Base-by-base conservation (phyloP, 1,140 invertebrate genomes). In the Grapholita molesta region DNA sequence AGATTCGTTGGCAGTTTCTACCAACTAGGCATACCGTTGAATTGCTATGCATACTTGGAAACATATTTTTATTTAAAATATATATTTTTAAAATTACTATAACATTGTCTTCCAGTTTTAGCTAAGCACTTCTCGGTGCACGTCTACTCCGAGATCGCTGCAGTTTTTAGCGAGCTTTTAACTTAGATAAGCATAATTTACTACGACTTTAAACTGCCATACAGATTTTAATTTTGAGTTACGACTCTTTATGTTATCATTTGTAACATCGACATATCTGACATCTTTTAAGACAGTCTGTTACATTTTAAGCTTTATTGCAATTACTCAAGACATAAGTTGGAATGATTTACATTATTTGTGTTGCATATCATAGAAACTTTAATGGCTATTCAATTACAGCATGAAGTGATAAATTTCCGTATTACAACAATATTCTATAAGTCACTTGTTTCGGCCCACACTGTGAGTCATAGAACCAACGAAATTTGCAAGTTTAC, bases 171-270 rank as follows among this genome's bases (percentile, higher is more conserved):
- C 69, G 57, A 70, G 48, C 32, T 61, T 66, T 70, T 68, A 66
- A 48, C 28, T 70, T 12, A 71, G 77, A 79, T 76, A 78, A 78
- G 68, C 69, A 66, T 68, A 71, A 72, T 78, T 72, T 70, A 72
- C 12, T 48, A 48, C 15, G 8, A 21, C 72, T 73, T 72, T 76
- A 78, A 76, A 74, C 21, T 57, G 38, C 52, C 67, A 30, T 69
- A 30, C 55, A 71, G 30, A 28, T 67, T 72, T 69, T 71, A 48
- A 15, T 61, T 61, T 28, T 30, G 55, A 25, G 25, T 61, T 28
- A 61, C 25, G 24, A 61, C 55, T 61, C 55, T 32, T 61, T 61
- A 25, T 61, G n/a, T 61, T 61, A 61, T 28, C 55, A 30, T 25
- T 30, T n/a, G 15, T 15, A n/a, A 28, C 25, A 61, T 61, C 25